These are phyloP conservation scores for Halictus rubicundus DNA, from an alignment of 1,140 invertebrate species.

Conservation along the genomic window DNA sequence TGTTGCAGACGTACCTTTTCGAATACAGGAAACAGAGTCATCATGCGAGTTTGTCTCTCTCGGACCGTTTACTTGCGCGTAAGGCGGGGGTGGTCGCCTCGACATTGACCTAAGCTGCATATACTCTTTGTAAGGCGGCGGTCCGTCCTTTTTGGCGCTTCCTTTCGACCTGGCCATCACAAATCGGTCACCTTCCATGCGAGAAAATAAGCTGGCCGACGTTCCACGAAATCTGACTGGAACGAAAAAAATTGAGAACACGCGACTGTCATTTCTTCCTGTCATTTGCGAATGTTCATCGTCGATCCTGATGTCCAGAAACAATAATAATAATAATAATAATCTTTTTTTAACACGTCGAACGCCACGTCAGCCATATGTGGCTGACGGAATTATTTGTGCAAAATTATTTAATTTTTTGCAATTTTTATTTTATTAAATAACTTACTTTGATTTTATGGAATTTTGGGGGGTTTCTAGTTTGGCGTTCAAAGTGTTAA, in stretches of 20 bases:
- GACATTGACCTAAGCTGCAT: slow-evolving; percentile 47
- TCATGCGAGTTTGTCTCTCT: background rate
- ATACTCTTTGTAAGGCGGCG: slow-evolving; percentile 4
- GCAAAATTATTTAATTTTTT: too few relatives aligned
- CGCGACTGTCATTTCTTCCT: slow-evolving; percentile 10
- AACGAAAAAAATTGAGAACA: slow-evolving; percentile 3
- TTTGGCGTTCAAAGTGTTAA: too few relatives aligned
- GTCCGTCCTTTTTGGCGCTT: slow-evolving; percentile 13
- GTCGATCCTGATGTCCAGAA: too few relatives aligned
- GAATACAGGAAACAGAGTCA: background rate
- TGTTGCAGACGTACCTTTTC: slow-evolving; percentile 11
- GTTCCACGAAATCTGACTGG: slow-evolving; percentile 20
- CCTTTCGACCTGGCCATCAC: slow-evolving; percentile 39
- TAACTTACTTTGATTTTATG: too few relatives aligned
- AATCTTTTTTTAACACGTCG: too few relatives aligned
- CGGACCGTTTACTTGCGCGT: background rate
- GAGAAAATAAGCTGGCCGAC: background rate
- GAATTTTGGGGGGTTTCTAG: too few relatives aligned
- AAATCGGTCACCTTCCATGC: slow-evolving; percentile 25
- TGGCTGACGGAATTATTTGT: too few relatives aligned
- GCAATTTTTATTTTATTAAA: too few relatives aligned
- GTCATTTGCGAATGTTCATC: background rate
- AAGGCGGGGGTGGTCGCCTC: slow-evolving; percentile 19
- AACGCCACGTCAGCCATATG: too few relatives aligned
- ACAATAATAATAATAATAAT: too few relatives aligned